A percentile compares a stretch with the other conserved stretches of the same genome.
Conservation (phyloP, 2,888 invertebrate species). For the Chalcis sispes region DNA sequence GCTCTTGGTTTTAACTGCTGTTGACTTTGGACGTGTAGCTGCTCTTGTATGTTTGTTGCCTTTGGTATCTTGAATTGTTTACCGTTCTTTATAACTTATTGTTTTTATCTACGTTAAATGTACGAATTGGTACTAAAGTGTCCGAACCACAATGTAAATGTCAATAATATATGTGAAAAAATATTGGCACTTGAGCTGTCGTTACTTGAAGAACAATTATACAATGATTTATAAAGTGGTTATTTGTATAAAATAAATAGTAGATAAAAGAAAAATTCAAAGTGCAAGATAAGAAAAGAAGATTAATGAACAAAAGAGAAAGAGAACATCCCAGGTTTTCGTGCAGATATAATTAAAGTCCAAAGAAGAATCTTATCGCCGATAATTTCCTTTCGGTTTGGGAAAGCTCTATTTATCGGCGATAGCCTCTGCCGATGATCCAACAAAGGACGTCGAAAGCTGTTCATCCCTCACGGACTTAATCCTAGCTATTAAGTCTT, state of each 20-base stretch:
- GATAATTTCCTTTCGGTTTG: not conserved
- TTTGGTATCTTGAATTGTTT: not conserved
- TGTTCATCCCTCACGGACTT: conserved; percentile 70
- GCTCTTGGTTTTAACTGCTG: not conserved
- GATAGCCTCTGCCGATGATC: conserved; percentile 64
- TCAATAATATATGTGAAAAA: no score
- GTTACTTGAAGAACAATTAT: no score
- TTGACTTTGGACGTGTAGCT: not conserved
- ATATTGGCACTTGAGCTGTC: no score
- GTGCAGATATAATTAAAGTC: conserved; percentile 19
- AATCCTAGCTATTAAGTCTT: conserved; percentile 67
- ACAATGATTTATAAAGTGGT: not conserved
- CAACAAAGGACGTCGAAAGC: conserved; percentile 60
- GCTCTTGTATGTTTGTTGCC: not conserved
- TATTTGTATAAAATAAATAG: not conserved
- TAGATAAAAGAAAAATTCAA: not conserved
- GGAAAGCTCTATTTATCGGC: conserved; percentile 26
- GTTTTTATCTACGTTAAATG: no score
- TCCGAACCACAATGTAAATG: no score
- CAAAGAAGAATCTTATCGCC: conserved; percentile 19
- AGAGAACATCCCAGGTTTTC: not conserved
- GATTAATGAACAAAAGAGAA: not conserved
- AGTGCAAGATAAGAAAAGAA: not conserved
- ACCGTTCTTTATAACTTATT: not conserved
- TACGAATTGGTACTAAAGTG: no score